phyloP scores from a whole-genome alignment of 2,113 vertebrate genomes.

The Halcyon senegalensis region DNA sequence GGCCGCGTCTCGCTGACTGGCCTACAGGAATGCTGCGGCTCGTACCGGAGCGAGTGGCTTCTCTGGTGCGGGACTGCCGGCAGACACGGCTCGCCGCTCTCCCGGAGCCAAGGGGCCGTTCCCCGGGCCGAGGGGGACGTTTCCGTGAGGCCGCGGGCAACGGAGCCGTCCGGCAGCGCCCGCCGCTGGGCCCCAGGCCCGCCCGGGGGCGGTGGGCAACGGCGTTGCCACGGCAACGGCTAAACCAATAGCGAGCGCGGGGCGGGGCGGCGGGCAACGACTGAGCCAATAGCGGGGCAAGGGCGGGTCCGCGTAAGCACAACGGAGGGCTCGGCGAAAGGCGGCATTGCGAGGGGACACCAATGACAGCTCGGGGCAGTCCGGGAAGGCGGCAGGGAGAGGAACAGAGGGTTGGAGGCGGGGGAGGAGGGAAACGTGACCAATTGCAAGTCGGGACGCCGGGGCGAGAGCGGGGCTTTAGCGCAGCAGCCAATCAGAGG shows the following conservation, averaged over 20 bases:
- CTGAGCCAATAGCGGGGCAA: neutral
- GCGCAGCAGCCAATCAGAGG: neutral
- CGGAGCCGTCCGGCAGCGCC: no score
- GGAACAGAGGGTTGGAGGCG: no score
- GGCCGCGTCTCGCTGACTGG: neutral
- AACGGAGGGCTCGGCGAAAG: neutral
- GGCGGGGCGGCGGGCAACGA: no score
- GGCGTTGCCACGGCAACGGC: neutral
- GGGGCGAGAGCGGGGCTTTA: neutral
- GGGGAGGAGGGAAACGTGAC: neutral
- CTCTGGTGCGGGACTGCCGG: fast-evolving
- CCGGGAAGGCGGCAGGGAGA: neutral
- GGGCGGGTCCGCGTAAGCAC: neutral
- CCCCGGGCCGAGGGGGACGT: fast-evolving
- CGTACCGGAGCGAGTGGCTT: neutral
- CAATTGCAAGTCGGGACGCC: neutral
- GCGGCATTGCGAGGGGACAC: neutral
- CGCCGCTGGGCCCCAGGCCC: fast-evolving
- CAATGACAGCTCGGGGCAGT: neutral
- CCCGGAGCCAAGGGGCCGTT: fast-evolving
- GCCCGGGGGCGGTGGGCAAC: neutral
- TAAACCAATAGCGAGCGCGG: neutral
- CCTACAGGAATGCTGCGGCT: neutral
- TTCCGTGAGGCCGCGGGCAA: neutral
- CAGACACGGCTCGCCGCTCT: neutral